Conservation (phyloP, 2,797 vertebrate species). For the Orestias chungarensis region DNA sequence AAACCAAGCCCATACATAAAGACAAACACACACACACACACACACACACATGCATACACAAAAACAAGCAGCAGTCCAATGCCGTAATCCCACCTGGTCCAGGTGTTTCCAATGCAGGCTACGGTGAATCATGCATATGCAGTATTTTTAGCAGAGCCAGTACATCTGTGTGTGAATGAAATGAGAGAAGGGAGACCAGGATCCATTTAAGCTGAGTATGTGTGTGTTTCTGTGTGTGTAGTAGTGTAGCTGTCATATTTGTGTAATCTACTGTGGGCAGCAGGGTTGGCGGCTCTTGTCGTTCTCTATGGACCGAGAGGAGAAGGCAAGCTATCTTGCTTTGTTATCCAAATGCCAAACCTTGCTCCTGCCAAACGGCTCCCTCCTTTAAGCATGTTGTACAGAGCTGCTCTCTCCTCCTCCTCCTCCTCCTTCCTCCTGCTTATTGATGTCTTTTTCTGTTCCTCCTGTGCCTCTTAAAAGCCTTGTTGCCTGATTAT, state of each 20-base stretch:
- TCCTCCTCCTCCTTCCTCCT: constrained; percentile 27
- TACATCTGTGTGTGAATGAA: constrained; percentile 47
- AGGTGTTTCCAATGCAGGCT: constrained; percentile 14
- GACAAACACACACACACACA: constrained; percentile 2
- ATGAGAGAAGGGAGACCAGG: constrained; percentile 30
- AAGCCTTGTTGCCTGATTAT: constrained; percentile 11
- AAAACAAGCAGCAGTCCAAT: constrained; percentile 13
- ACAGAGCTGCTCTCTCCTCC: constrained; percentile 42
- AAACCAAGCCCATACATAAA: no score
- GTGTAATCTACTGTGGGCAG: constrained; percentile 55
- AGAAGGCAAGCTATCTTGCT: constrained; percentile 64
- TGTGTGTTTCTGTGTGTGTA: background rate
- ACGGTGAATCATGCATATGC: constrained; percentile 40
- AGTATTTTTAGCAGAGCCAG: constrained; percentile 49
- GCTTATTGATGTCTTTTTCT: constrained; percentile 45
- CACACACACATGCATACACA: constrained; percentile 4
- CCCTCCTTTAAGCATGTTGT: constrained; percentile 56
- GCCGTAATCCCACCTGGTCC: constrained; percentile 16
- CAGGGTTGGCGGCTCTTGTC: constrained; percentile 54
- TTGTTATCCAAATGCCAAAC: constrained; percentile 73
- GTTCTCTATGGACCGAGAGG: constrained; percentile 55
- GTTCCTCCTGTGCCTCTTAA: constrained; percentile 22
- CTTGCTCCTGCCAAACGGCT: constrained; percentile 59
- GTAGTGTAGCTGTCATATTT: constrained; percentile 45
- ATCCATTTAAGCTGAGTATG: constrained; percentile 20